A percentile compares a stretch with the other conserved stretches of the same genome.
phyloP scores from a whole-genome alignment of 2,113 vertebrate species.

The Notothenia coriiceps region DNA sequence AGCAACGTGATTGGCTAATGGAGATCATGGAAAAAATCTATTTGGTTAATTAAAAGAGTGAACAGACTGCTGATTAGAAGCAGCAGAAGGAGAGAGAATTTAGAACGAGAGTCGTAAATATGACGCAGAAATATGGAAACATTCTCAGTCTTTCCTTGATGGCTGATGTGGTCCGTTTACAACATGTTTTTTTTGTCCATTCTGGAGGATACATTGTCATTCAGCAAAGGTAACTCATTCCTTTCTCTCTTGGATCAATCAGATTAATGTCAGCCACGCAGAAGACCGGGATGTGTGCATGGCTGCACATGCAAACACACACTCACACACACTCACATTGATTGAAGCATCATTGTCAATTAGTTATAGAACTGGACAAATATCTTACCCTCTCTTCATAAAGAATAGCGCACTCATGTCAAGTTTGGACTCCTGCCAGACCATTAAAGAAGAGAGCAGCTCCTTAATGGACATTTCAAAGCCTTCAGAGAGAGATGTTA shows the following conservation, averaged over 20 bases:
- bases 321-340: constrained; percentile 24
- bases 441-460: constrained; percentile 72
- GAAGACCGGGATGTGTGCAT: constrained; percentile 27
- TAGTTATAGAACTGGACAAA: constrained; percentile 63
- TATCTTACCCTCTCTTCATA: constrained; percentile 45
- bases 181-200: constrained; percentile 7
- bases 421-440: constrained; percentile 44
- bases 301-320: constrained; percentile 20
- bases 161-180: neutral
- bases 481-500: constrained; percentile 80
- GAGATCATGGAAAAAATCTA: neutral
- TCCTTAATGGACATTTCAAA: constrained; percentile 80
- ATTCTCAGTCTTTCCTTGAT: neutral
- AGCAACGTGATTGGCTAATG: neutral
- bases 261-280: constrained; percentile 32
- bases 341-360: constrained; percentile 67
- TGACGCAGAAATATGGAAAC: constrained; percentile 10
- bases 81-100: neutral
- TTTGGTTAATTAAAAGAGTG: neutral
- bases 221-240: constrained; percentile 15
- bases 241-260: constrained; percentile 48
- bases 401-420: neutral
- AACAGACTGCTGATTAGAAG: neutral
- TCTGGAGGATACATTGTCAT: constrained; percentile 32
- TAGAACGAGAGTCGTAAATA: neutral